A percentile compares a stretch with the other conserved stretches of the same genome.
Conservation (phyloP, 2,797 vertebrate genomes). For the Oreochromis mossambicus region DNA sequence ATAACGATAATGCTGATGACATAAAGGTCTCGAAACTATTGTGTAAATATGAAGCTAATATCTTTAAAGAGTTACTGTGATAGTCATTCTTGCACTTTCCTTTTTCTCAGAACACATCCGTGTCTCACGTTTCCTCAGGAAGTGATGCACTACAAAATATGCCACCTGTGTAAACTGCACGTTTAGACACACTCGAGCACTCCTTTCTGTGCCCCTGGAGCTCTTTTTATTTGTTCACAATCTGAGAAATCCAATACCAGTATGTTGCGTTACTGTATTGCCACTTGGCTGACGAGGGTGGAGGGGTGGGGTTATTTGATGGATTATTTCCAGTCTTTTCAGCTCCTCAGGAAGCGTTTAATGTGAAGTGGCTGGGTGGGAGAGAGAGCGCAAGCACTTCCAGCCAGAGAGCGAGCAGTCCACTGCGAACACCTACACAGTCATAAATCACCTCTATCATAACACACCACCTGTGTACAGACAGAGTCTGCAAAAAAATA, state of each 20-base stretch:
- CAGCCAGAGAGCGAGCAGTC: conserved; percentile 17
- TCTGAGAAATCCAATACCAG: neutral
- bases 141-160: neutral
- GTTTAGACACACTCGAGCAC: neutral
- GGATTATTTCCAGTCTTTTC: conserved; percentile 57
- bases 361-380: conserved; percentile 40
- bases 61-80: neutral
- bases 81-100: neutral
- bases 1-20: neutral
- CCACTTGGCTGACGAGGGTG: neutral
- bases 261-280: neutral
- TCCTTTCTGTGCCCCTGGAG: neutral
- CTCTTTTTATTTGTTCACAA: neutral
- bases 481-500: conserved; percentile 15
- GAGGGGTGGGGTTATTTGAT: conserved; percentile 23
- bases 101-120: neutral
- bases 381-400: conserved; percentile 20
- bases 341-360: conserved; percentile 51
- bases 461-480: conserved; percentile 27
- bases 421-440: neutral
- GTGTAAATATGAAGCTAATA: neutral
- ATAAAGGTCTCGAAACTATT: neutral
- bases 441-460: conserved; percentile 32
- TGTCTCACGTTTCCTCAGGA: neutral
- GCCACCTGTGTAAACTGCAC: neutral